These are phyloP conservation scores for Conus betulinus DNA, from an alignment of 1,140 invertebrate species.

Conservation along the genomic window DNA sequence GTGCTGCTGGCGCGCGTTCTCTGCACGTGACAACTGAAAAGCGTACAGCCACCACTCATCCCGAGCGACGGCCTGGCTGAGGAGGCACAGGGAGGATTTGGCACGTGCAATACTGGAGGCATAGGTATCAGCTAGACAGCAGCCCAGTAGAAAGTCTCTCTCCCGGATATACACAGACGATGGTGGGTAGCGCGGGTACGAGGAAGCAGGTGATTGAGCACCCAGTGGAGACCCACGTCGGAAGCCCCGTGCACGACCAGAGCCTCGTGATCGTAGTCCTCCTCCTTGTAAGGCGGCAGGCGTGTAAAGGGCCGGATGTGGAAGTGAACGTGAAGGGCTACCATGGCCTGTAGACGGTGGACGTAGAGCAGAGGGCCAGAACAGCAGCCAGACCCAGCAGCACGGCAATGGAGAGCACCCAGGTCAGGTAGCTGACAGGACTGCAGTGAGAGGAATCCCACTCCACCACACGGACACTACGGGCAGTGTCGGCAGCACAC, in stretches of 20 bases:
- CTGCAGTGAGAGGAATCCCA: constrained; percentile 19
- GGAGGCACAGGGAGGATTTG: constrained; percentile 80
- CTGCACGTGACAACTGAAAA: constrained; percentile 84
- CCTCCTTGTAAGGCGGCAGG: neutral
- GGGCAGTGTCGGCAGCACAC: neutral
- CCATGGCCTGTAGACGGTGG: constrained; percentile 18
- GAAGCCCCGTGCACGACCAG: constrained; percentile 94
- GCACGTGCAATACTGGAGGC: constrained; percentile 79
- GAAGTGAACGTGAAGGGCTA: constrained; percentile 20
- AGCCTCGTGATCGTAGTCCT: constrained; percentile 82
- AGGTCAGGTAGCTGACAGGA: constrained; percentile 39
- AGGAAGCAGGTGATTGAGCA: constrained; percentile 86
- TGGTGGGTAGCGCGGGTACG: constrained; percentile 90
- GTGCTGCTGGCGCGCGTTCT: constrained; percentile 88
- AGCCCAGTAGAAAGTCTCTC: constrained; percentile 89
- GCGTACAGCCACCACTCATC: constrained; percentile 84
- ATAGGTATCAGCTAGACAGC: constrained; percentile 81
- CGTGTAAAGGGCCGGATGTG: constrained; percentile 28
- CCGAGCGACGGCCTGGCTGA: constrained; percentile 80
- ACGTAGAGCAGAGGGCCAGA: constrained; percentile 26
- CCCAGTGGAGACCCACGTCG: constrained; percentile 87
- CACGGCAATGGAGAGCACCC: constrained; percentile 8
- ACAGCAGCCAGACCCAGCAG: constrained; percentile 16
- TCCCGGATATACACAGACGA: constrained; percentile 93
- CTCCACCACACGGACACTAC: constrained; percentile 47